Evolutionary conservation across 2,888 invertebrate genomes (phyloP), one percentile per base, ranked within the genome.

Genomic region (Drosophila fulvimacula): DNA sequence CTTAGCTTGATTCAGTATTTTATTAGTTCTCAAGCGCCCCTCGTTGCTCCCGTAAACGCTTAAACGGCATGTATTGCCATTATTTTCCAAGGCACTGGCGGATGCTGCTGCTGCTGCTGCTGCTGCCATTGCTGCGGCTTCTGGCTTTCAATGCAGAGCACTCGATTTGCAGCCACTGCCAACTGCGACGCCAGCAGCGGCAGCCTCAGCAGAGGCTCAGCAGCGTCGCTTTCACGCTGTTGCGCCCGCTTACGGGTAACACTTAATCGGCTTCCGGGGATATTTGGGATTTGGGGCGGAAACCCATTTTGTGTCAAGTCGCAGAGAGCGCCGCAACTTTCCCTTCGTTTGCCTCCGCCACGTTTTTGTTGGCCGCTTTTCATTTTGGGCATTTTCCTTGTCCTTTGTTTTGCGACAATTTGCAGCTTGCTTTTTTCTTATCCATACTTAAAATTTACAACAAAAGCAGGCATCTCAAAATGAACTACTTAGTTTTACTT

Each of bases 261-360:
- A 88, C 87, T 88, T 90, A 89, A 89, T 89, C 88, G 85, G 85
- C 89, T 90, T 90, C 82, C 78, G 85, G 89, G 80, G 78, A 86
- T 83, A 88, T 88, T 88, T 82, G 76, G 89, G 90, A 88, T 85
- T 89, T 90, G 63, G 88, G 88, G 86, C 86, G 89, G 84, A 87
- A 90, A 88, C 84, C 88, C 84, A 89, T 87, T 89, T 89, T 85
- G 81, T 79, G 86, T 83, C 86, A 86, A 86, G 88, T 86, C 86
- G 81, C 76, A 77, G 82, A 72, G 61, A 82, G 65, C 41, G 51
- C 34, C 41, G 71, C 63, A 66, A 53, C 65, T 69, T 68, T 68
- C 41, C 55, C 68, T 46, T 36, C 39, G 10, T 36, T 41, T 69
- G 58, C 17, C 17, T 61, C 44, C 38, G 46, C 36, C 44, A 30